Evolutionary conservation across 2,888 invertebrate genomes (phyloP).

Genomic region (Parapristionchus giblindavisi): DNA sequence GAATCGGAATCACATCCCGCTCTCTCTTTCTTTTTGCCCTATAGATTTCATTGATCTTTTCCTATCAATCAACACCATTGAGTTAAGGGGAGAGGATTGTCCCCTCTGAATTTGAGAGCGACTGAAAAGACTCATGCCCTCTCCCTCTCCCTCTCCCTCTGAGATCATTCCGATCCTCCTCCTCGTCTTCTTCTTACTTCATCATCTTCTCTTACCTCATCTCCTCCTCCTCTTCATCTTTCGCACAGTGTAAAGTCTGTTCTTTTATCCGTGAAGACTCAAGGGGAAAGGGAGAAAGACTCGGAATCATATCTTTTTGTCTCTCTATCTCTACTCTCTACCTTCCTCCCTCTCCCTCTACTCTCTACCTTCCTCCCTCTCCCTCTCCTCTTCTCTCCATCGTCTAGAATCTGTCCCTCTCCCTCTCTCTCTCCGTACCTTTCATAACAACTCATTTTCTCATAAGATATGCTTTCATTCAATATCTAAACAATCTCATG

Average conservation of each 20-base stretch:
- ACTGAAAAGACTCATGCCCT: not conserved
- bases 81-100: not conserved
- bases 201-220: not conserved
- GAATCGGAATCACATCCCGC: not conserved
- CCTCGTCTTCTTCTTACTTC: constrained; percentile 8
- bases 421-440: not conserved
- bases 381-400: not conserved
- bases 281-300: not conserved
- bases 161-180: constrained; percentile 1
- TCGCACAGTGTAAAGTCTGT: constrained; percentile 25
- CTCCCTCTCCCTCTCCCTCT: not conserved
- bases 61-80: not conserved
- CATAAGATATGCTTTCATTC: not conserved
- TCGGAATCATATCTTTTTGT: not conserved
- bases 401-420: not conserved
- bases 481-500: too few species aligned
- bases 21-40: constrained; percentile 11
- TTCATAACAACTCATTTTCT: not conserved
- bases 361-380: not conserved
- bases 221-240: not conserved
- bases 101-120: not conserved
- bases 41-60: not conserved
- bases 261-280: not conserved
- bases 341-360: not conserved
- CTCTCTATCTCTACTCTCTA: not conserved